These are phyloP conservation scores for Bimastos eiseni DNA, from an alignment of 2,888 invertebrate species.

Conservation along the genomic window DNA sequence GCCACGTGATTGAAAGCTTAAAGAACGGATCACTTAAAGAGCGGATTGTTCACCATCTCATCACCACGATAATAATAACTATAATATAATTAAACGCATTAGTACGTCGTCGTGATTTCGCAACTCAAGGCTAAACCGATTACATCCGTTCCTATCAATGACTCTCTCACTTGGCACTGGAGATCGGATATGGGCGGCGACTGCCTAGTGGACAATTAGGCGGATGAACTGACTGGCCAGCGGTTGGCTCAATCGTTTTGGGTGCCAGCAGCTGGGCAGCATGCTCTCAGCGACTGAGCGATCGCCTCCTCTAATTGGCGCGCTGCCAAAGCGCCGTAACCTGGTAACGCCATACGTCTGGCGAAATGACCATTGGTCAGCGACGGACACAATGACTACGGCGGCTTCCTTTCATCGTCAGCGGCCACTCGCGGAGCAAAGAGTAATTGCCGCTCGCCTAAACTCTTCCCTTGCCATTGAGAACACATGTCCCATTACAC, in stretches of 20 bases:
- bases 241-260: neutral
- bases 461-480: neutral
- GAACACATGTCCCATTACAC: neutral
- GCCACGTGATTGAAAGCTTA: neutral
- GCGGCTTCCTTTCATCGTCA: neutral
- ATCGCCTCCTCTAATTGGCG: slow-evolving; percentile 13
- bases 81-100: neutral
- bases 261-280: neutral
- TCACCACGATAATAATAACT: neutral
- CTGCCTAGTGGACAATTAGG: neutral
- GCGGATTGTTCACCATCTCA: neutral
- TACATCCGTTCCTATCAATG: neutral
- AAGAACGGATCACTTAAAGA: neutral
- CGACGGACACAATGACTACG: neutral
- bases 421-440: neutral
- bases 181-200: neutral
- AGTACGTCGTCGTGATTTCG: neutral
- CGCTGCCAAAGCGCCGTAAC: slow-evolving; percentile 9
- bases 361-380: neutral
- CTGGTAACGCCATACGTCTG: slow-evolving; percentile 13
- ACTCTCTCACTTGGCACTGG: neutral
- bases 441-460: neutral
- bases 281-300: neutral
- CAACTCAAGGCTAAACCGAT: neutral
- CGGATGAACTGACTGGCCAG: neutral